Conservation (phyloP, 2,888 invertebrate genomes). For the Pharmacophagus antenor region DNA sequence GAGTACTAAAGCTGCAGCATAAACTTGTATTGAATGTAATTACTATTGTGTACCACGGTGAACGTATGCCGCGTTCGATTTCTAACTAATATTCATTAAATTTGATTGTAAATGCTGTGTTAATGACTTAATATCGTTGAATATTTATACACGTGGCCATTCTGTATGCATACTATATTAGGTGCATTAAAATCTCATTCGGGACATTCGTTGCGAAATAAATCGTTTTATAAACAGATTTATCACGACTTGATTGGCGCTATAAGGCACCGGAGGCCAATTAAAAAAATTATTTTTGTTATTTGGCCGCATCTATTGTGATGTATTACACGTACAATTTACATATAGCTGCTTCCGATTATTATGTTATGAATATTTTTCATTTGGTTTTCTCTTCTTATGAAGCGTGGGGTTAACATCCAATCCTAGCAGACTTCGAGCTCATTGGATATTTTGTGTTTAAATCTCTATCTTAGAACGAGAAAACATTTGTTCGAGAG, state of each 20-base stretch:
- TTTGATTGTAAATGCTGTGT: slow-evolving; percentile 10
- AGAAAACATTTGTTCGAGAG: too few species aligned
- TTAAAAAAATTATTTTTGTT: neutral
- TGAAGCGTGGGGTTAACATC: too few species aligned
- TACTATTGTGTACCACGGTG: slow-evolving; percentile 6
- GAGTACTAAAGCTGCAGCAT: slow-evolving; percentile 4
- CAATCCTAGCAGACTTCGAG: too few species aligned
- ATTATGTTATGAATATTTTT: too few species aligned
- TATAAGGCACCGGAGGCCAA: neutral
- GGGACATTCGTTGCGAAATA: neutral
- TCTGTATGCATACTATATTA: neutral
- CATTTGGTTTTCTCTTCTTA: too few species aligned
- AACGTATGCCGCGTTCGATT: slow-evolving; percentile 7
- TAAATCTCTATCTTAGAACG: too few species aligned
- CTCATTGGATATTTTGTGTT: too few species aligned
- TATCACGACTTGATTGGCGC: neutral
- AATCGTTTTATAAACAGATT: neutral
- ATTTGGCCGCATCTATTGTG: neutral
- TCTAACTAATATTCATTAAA: slow-evolving; percentile 20
- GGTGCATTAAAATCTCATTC: neutral
- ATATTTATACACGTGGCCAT: neutral
- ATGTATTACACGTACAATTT: neutral
- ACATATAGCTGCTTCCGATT: too few species aligned
- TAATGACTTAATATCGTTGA: slow-evolving; percentile 13
- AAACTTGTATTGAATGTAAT: slow-evolving; percentile 6